Evolutionary conservation across 1,140 invertebrate species (phyloP).

Genomic region (Halyomorpha halys): DNA sequence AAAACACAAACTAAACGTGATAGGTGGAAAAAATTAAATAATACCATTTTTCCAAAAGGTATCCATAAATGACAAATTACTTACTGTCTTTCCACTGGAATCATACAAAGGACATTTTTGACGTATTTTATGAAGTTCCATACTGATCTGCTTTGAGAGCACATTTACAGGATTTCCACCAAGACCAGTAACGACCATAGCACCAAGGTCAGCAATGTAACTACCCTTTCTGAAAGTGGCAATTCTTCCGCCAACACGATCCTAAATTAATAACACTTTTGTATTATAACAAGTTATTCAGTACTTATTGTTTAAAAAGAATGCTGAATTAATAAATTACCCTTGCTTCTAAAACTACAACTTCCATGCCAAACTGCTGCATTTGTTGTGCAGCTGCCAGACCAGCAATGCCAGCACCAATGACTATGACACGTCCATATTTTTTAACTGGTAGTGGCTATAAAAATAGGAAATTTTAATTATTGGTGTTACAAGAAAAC

Average conservation of each 20-base stretch:
- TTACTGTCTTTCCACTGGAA: slow-evolving; percentile 78
- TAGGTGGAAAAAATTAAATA: too few species aligned
- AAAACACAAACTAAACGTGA: too few species aligned
- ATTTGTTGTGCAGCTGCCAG: slow-evolving; percentile 88
- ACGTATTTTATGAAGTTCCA: slow-evolving; percentile 92
- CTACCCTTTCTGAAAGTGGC: slow-evolving; percentile 91
- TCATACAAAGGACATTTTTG: slow-evolving; percentile 96
- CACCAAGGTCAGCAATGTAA: slow-evolving; percentile 90
- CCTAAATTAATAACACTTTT: slow-evolving; percentile 39
- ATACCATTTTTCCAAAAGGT: too few species aligned
- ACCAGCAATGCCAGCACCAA: slow-evolving; percentile 90
- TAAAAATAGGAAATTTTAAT: too few species aligned
- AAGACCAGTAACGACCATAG: slow-evolving; percentile 76
- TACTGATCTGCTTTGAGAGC: slow-evolving; percentile 90
- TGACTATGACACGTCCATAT: slow-evolving; percentile 82
- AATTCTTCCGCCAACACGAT: slow-evolving; percentile 90
- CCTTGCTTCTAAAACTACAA: slow-evolving; percentile 86
- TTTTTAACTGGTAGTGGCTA: slow-evolving; percentile 61
- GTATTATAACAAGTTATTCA: not conserved
- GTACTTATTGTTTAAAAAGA: not conserved
- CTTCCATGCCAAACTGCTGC: slow-evolving; percentile 92
- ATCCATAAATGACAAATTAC: slow-evolving; percentile 24
- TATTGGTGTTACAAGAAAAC: not conserved
- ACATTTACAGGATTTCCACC: slow-evolving; percentile 96
- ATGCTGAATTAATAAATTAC: slow-evolving; percentile 36